phyloP scores from a whole-genome alignment of 2,797 vertebrate species.

The Staurois parvus region DNA sequence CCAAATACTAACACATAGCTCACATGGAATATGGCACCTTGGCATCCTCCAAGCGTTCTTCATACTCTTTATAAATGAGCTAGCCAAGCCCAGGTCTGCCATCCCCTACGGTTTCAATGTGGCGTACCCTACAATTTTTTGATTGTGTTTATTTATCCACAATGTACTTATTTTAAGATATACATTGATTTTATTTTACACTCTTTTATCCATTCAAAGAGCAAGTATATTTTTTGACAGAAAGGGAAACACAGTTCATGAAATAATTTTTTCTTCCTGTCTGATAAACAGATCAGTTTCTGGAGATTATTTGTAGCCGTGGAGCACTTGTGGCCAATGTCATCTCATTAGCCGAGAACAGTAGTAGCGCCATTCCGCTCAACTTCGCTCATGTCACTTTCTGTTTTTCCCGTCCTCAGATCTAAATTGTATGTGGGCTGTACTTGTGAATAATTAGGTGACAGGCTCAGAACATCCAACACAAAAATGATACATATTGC shows the following conservation, averaged over 20 bases:
- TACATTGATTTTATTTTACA: no score
- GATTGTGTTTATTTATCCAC: no score
- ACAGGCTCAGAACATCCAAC: constrained; percentile 17
- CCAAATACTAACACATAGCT: no score
- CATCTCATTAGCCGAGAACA: constrained; percentile 26
- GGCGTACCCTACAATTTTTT: no score
- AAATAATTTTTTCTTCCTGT: background rate
- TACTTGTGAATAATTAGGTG: constrained; percentile 38
- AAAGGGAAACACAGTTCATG: background rate
- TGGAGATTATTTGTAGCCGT: background rate
- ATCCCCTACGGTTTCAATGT: no score
- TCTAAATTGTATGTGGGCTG: constrained; percentile 6
- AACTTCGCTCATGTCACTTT: constrained; percentile 29
- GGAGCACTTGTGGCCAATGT: background rate
- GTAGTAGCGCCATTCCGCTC: background rate
- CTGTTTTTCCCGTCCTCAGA: constrained; percentile 27
- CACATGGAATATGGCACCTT: no score
- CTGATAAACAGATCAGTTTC: background rate
- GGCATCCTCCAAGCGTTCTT: no score
- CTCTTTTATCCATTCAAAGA: no score
- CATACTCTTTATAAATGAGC: no score
- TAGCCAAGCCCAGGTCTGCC: no score
- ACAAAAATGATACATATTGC: constrained; percentile 4
- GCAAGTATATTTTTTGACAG: background rate
- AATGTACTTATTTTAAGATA: no score